Conservation (phyloP, 2,797 vertebrate species). For the Geotria australis region DNA sequence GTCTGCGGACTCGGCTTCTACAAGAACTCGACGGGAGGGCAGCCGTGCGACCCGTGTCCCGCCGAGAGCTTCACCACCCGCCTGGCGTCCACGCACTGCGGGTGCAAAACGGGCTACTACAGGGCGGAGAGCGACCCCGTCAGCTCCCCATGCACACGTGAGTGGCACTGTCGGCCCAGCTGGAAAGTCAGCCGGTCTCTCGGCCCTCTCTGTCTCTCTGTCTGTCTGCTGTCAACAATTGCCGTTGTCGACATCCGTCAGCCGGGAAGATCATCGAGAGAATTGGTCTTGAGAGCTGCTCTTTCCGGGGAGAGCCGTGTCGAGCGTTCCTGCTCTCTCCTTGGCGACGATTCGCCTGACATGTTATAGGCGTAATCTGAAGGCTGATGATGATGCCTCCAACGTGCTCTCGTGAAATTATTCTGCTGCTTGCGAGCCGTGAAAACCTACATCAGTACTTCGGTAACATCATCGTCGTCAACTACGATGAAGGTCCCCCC, state of each 20-base stretch:
- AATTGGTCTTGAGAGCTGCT: no score
- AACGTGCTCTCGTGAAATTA: no score
- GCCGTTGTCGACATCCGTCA: not conserved
- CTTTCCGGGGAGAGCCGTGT: no score
- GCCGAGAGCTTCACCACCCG: slow-evolving; percentile 59
- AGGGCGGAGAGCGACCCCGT: slow-evolving; percentile 61
- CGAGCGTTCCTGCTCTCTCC: no score
- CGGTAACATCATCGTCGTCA: no score
- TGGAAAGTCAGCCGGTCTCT: slow-evolving; percentile 4
- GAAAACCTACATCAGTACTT: no score
- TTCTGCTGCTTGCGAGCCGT: no score
- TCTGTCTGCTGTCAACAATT: not conserved
- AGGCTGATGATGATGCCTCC: no score
- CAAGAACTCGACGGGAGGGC: slow-evolving; percentile 44
- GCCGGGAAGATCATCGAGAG: no score
- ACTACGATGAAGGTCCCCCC: no score
- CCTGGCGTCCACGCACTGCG: slow-evolving; percentile 56
- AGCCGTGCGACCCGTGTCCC: slow-evolving; percentile 71
- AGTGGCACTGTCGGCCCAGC: slow-evolving; percentile 5
- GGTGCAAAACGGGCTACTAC: slow-evolving; percentile 89
- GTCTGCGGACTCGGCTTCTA: slow-evolving; percentile 73
- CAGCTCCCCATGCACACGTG: slow-evolving; percentile 92
- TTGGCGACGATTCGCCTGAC: no score
- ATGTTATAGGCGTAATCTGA: no score
- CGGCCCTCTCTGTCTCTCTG: not conserved